Evolutionary conservation across 2,888 invertebrate species (phyloP), one percentile per base, ranked within the genome.

Genomic region (Alcis repandata): DNA sequence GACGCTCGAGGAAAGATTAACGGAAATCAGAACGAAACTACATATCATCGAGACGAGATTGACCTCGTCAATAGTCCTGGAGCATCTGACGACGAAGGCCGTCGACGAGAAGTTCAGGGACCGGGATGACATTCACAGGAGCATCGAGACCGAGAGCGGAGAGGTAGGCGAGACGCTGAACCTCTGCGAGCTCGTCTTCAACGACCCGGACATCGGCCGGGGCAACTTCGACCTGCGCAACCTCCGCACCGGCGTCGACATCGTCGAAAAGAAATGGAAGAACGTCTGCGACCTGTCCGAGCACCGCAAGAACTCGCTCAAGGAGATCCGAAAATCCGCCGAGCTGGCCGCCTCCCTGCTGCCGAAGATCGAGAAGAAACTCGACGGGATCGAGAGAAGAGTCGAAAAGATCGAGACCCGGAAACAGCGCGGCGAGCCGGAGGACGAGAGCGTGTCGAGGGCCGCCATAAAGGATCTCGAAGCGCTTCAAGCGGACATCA

Each of bases 251-350:
- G 95, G 96, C 0, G 95, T 96, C 56, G 95, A 96, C 57, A 95
- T 95, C 63, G 90, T 97, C 11, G 97, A 97, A 76, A 95, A 95
- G 79, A 95, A 97, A 69, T 97, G 97, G 97, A 96, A 96, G 77
- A 94, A 94, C 46, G 95, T 97, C 1, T 97, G 97, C 79, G 95
- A 95, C 2, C 94, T 95, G 80, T 96, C 97, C 0, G 95, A 96
- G 7, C 96, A 96, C 60, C 94, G 96, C 1, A 92, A 92, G 72
- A 85, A 78, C 9, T 80, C 87, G 0, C 80, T 93, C 1, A 89
- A 87, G 61, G 92, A 93, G 65, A 81, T 91, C 11, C 88, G 90
- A 3, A 97, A 96, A 83, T 94, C 95, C 0, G 95, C 95, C 63
- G 96, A 97, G 63, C 84, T 95, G 1, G 86, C 96, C 1, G 95